Evolutionary conservation across 2,797 vertebrate species (phyloP).

Genomic region (Galagoides demidoff): DNA sequence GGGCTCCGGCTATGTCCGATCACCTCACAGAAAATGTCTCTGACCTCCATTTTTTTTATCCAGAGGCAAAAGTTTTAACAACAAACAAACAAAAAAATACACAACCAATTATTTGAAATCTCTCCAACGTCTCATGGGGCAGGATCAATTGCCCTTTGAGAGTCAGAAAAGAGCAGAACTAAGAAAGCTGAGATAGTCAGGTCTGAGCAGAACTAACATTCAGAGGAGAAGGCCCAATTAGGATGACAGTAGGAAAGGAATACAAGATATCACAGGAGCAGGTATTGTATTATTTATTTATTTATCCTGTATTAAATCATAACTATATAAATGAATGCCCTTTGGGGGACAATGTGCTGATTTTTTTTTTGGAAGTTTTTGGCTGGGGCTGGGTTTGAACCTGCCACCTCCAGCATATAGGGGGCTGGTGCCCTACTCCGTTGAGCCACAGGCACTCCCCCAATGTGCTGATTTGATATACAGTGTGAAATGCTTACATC

Average conservation of each 20-base stretch:
- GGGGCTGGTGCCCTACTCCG: too few relatives aligned
- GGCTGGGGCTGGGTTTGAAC: too few relatives aligned
- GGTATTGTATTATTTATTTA: not conserved
- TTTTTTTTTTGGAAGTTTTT: too few relatives aligned
- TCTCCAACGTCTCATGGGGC: not conserved
- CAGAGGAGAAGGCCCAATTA: slow-evolving; percentile 1
- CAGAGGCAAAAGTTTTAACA: slow-evolving; percentile 4
- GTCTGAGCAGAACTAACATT: slow-evolving; percentile 42
- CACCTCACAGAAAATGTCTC: not conserved
- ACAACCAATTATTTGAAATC: slow-evolving; percentile 52
- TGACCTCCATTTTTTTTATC: not conserved
- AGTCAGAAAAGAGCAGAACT: slow-evolving; percentile 1
- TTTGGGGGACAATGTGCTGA: too few relatives aligned
- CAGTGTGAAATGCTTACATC: too few relatives aligned
- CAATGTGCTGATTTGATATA: too few relatives aligned
- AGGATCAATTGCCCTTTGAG: not conserved
- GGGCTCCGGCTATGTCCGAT: not conserved
- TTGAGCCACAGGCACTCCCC: too few relatives aligned
- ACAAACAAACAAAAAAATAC: not conserved
- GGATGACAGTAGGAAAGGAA: not conserved
- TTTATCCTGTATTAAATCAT: too few relatives aligned
- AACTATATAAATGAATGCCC: too few relatives aligned
- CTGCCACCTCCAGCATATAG: too few relatives aligned
- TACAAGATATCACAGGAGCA: not conserved
- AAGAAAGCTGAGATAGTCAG: not conserved